phyloP scores from a whole-genome alignment of 2,888 invertebrate genomes.

The Nomada ferruginata region DNA sequence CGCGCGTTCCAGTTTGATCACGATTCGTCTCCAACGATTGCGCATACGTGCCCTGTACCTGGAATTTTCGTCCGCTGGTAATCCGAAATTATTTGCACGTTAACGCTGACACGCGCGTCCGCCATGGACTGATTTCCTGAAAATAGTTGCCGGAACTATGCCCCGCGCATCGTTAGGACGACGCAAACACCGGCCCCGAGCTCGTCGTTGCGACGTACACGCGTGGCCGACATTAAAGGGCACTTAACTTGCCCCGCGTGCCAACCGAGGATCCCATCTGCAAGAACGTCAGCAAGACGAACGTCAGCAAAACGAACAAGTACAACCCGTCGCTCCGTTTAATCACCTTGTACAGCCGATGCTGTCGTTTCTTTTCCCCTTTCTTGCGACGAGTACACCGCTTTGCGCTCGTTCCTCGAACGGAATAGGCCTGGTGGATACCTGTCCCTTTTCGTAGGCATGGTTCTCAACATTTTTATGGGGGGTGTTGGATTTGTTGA shows the following conservation, averaged over 20 bases:
- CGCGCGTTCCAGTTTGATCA: slow-evolving; percentile 60
- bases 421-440: neutral
- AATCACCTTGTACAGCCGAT: neutral
- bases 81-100: slow-evolving; percentile 66
- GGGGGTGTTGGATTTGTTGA: too few species aligned
- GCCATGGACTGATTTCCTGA: slow-evolving; percentile 35
- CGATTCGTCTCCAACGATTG: slow-evolving; percentile 63
- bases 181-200: neutral
- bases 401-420: slow-evolving; percentile 2
- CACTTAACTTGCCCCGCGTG: slow-evolving; percentile 12
- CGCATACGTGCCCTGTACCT: slow-evolving; percentile 59
- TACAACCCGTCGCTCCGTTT: neutral
- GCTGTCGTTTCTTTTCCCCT: slow-evolving; percentile 8
- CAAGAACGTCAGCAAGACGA: neutral
- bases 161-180: neutral
- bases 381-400: neutral
- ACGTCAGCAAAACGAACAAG: too few species aligned
- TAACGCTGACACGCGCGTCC: slow-evolving; percentile 53
- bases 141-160: slow-evolving; percentile 60
- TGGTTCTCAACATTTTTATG: too few species aligned
- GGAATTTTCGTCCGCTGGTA: slow-evolving; percentile 51
- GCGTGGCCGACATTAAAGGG: slow-evolving; percentile 20
- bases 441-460: neutral
- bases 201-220: neutral
- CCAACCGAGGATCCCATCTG: neutral